These are phyloP conservation scores for Bubo bubo DNA, from an alignment of 2,113 vertebrate genomes.

Conservation along the genomic window DNA sequence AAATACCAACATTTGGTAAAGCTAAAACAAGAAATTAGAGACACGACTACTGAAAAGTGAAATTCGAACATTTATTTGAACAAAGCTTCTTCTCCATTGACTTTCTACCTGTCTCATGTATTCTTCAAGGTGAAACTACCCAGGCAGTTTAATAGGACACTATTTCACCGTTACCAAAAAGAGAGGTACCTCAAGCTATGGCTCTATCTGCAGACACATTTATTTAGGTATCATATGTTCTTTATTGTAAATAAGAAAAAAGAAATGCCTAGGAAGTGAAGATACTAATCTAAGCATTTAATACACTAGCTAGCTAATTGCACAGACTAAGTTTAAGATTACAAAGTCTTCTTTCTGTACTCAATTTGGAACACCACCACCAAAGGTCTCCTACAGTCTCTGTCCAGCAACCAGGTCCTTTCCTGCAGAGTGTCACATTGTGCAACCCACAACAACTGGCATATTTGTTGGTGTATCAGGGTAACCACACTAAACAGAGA, in stretches of 20 bases:
- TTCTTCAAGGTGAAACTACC: neutral
- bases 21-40: neutral
- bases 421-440: rapidly evolving
- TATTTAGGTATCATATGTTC: neutral
- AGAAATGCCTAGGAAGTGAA: neutral
- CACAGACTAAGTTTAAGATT: neutral
- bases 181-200: neutral
- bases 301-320: neutral
- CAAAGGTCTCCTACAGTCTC: neutral
- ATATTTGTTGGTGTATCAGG: neutral
- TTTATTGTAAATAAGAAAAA: neutral
- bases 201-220: neutral
- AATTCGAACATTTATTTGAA: neutral
- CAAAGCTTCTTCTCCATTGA: neutral
- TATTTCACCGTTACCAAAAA: neutral
- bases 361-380: neutral
- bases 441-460: neutral
- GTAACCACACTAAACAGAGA: neutral
- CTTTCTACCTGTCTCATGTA: neutral
- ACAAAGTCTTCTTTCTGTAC: neutral
- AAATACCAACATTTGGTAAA: neutral
- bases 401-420: neutral
- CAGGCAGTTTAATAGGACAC: neutral
- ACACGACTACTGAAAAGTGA: neutral
- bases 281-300: neutral